phyloP scores from a whole-genome alignment of 1,140 invertebrate species.

The Gryon sp. region DNA sequence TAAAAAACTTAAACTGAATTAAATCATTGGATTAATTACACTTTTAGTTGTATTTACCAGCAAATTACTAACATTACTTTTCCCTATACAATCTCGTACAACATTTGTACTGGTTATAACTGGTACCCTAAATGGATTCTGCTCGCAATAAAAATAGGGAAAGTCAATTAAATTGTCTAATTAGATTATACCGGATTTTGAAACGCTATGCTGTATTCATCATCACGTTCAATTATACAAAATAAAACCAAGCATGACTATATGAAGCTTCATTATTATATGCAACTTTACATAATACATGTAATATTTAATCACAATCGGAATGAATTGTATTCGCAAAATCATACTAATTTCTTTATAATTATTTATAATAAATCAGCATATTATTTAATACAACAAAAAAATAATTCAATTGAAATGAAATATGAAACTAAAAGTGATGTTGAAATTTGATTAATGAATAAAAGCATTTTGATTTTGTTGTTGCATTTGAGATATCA shows the following conservation, averaged over 20 bases:
- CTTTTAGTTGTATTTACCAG: no score
- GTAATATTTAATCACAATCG: no score
- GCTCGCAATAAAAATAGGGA: slow-evolving; percentile 36
- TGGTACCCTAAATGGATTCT: slow-evolving; percentile 7
- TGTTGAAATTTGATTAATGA: slow-evolving; percentile 7
- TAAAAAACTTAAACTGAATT: no score
- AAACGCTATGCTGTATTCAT: slow-evolving; percentile 31
- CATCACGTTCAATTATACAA: slow-evolving; percentile 47
- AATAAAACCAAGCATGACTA: slow-evolving; percentile 39
- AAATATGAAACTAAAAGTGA: background rate
- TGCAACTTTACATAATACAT: slow-evolving; percentile 22
- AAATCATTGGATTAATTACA: no score
- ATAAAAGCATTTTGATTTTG: slow-evolving; percentile 5
- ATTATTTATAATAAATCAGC: no score
- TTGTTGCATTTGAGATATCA: slow-evolving; percentile 20
- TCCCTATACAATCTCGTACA: no score
- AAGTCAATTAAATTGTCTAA: slow-evolving; percentile 51
- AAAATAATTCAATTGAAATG: no score
- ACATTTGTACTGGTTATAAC: slow-evolving; percentile 13
- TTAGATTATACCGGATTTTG: slow-evolving; percentile 42
- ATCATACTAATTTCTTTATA: no score
- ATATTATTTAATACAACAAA: no score
- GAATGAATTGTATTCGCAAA: no score
- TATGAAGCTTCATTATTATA: slow-evolving; percentile 12
- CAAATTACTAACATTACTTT: no score